Base-by-base conservation (phyloP, 2,797 vertebrate species). In the Stomatorhinus walkeri region DNA sequence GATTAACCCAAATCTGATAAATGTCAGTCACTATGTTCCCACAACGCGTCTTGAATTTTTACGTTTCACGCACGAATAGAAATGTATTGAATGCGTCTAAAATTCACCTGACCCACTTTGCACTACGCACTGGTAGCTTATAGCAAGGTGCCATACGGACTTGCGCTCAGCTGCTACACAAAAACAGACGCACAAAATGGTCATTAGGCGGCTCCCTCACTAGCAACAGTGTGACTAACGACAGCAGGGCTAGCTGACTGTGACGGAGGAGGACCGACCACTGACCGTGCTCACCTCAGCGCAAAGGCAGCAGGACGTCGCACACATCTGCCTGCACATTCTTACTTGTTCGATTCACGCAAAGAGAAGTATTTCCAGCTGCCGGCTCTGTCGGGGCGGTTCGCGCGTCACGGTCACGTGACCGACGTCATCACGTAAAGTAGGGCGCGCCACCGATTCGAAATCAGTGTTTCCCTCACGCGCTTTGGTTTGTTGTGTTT, bases 51-150 rank as follows among this genome's bases (percentile, higher is more conserved):
- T 83, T 46, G 8, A 16, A n/a, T 22, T 79, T 81, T 8, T 46
- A 83, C 79, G 79, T 46, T 83, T 76, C 12, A 48, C 79, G 19
- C 36, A 24, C 46, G 8, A 22, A 83, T 83, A 83, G 7, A 48
- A 7, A 83, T 4, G 0, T 0, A 46, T 5, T n/a, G n/a, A 49
- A 83, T 83, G 36, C 43, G 43, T n/a, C 36, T 83, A 48, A 83
- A 83, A 48, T 83, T n/a, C 79, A 83, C 40, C 79, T 83, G 79
- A 83, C 79, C 79, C 79, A 83, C 43, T 83, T 83, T 24, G n/a
- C 79, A 46, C 9, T 7, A 14, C n/a, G 9, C 43, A 19, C 43
- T 48, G n/a, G 9, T 19, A 22, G n/a, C 19, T 7, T 48, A 48
- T 46, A 83, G 79, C 79, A 49, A 48, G 36, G 9, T 46, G 43